Conservation (phyloP, 2,797 vertebrate genomes). For the Pempheris klunzingeri region DNA sequence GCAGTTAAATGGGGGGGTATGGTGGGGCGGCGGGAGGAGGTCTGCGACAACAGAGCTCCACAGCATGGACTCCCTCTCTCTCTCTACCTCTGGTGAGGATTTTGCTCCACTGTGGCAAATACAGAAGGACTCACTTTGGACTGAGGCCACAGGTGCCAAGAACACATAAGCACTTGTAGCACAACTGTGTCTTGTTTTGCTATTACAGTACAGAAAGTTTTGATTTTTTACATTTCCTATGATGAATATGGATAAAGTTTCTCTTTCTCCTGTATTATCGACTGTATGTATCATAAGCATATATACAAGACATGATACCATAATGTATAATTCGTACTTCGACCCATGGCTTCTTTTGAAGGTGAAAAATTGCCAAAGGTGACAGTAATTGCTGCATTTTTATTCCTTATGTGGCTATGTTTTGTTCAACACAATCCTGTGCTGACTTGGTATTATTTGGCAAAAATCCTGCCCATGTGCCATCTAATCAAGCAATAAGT, state of each 20-base stretch:
- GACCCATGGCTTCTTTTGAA: conserved; percentile 69
- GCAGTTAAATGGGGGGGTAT: conserved; percentile 56
- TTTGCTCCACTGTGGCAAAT: conserved; percentile 65
- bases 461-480: conserved; percentile 81
- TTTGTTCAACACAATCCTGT: conserved; percentile 65
- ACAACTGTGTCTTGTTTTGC: conserved; percentile 83
- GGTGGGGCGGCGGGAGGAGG: conserved; percentile 33
- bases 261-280: conserved; percentile 61
- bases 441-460: conserved; percentile 70
- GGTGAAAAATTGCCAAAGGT: conserved; percentile 83
- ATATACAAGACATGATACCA: conserved; percentile 68
- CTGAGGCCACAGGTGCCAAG: conserved; percentile 82
- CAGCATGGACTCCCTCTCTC: conserved; percentile 80
- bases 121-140: conserved; percentile 78
- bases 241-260: conserved; percentile 67
- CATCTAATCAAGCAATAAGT: conserved; percentile 88
- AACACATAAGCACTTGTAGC: conserved; percentile 86
- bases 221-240: conserved; percentile 72
- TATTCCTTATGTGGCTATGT: conserved; percentile 55
- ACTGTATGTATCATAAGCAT: conserved; percentile 74
- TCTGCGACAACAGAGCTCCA: conserved; percentile 62
- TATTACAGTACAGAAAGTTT: conserved; percentile 73
- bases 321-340: conserved; percentile 64
- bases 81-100: conserved; percentile 72
- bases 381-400: conserved; percentile 76